phyloP scores from a whole-genome alignment of 2,888 invertebrate genomes.

The Torymus texanus region DNA sequence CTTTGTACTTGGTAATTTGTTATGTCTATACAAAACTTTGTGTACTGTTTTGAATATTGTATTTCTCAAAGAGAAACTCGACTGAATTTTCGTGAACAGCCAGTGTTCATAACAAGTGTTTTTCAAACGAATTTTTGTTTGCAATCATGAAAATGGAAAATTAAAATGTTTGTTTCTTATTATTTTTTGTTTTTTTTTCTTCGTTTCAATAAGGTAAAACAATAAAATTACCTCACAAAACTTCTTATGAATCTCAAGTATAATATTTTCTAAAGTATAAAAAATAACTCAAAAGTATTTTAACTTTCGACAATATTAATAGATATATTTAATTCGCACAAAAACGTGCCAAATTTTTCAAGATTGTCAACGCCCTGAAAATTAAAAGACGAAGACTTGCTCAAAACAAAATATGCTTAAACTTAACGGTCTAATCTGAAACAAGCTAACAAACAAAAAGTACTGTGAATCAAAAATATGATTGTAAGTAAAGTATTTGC shows the following conservation, averaged over 20 bases:
- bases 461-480: constrained; percentile 48
- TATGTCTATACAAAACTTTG: constrained; percentile 48
- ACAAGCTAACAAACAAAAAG: constrained; percentile 38
- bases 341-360: constrained; percentile 54
- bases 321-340: constrained; percentile 49
- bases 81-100: constrained; percentile 54
- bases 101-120: constrained; percentile 16
- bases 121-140: constrained; percentile 22
- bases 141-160: constrained; percentile 28
- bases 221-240: neutral
- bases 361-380: constrained; percentile 52
- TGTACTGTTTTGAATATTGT: constrained; percentile 49
- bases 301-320: constrained; percentile 48
- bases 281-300: constrained; percentile 38
- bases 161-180: constrained; percentile 37
- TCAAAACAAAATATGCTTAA: constrained; percentile 26
- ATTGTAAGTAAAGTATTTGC: constrained; percentile 40
- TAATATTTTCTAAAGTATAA: constrained; percentile 12
- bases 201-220: neutral
- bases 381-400: constrained; percentile 5
- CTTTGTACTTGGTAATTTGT: constrained; percentile 52
- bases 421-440: constrained; percentile 48
- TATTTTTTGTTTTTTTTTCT: constrained; percentile 32
- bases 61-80: constrained; percentile 48
- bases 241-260: constrained; percentile 29